phyloP scores from a whole-genome alignment of 2,888 invertebrate genomes.

The Portevinia maculata region DNA sequence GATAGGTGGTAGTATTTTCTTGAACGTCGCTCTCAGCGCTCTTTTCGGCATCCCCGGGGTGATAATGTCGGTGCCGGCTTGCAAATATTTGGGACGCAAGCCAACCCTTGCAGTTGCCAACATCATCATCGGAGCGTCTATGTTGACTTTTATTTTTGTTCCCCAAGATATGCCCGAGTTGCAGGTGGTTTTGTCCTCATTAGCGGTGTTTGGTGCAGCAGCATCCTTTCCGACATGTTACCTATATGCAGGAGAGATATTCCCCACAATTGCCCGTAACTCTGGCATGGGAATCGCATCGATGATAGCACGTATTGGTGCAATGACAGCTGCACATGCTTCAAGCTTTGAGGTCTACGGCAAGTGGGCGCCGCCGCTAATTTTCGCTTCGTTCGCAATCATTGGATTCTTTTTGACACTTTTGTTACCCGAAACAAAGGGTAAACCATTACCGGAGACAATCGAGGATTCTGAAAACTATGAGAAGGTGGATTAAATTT shows the following conservation, averaged over 20 bases:
- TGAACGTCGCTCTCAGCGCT: conserved; percentile 91
- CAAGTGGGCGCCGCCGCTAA: conserved; percentile 86
- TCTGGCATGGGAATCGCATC: conserved; percentile 92
- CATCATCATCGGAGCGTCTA: conserved; percentile 85
- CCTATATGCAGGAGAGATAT: conserved; percentile 92
- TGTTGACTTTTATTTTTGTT: conserved; percentile 87
- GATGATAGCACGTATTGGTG: conserved; percentile 91
- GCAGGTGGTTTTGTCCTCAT: conserved; percentile 82
- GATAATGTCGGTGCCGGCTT: conserved; percentile 84
- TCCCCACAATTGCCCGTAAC: conserved; percentile 92
- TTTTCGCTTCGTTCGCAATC: conserved; percentile 87
- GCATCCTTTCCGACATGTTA: conserved; percentile 92
- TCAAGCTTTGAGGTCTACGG: conserved; percentile 85
- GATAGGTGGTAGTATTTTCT: conserved; percentile 89
- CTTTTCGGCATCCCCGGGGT: conserved; percentile 86
- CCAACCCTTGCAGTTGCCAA: conserved; percentile 86
- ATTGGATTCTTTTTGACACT: conserved; percentile 87
- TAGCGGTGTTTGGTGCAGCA: conserved; percentile 90
- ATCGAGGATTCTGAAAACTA: conserved; percentile 89
- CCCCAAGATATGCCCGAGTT: conserved; percentile 78
- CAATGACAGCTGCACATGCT: conserved; percentile 91
- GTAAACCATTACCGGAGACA: conserved; percentile 87
- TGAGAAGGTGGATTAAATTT: conserved; percentile 79
- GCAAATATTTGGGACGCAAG: conserved; percentile 87
- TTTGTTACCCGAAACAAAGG: conserved; percentile 85